Evolutionary conservation across 2,797 vertebrate genomes (phyloP).

Genomic region (Epinephelus awoara): DNA sequence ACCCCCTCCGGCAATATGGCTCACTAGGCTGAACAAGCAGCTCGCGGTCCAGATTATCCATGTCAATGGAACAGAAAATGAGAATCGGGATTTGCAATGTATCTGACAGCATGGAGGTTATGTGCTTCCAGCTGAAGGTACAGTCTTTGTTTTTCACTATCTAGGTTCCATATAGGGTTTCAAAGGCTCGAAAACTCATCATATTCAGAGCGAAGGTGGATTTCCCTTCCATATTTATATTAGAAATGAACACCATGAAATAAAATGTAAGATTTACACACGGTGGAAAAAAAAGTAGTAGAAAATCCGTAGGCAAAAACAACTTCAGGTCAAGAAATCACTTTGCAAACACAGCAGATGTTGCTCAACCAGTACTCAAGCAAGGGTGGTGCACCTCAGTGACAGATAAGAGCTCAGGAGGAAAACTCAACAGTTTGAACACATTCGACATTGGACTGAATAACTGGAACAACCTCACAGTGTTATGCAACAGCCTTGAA

Average conservation of each 20-base stretch:
- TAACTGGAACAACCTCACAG: neutral
- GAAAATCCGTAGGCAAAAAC: slow-evolving; percentile 11
- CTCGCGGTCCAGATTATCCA: slow-evolving; percentile 67
- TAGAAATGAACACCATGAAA: neutral
- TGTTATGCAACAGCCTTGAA: neutral
- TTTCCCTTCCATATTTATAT: neutral
- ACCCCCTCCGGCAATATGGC: slow-evolving; percentile 51
- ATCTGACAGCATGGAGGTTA: slow-evolving; percentile 50
- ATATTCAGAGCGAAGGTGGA: neutral
- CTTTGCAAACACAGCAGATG: slow-evolving; percentile 51
- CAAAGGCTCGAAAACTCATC: neutral
- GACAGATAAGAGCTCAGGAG: slow-evolving; percentile 38
- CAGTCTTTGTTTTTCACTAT: neutral
- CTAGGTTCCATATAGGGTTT: neutral
- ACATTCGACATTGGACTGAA: neutral
- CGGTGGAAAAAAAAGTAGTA: neutral
- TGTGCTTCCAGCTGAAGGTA: slow-evolving; percentile 9
- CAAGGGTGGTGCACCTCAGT: slow-evolving; percentile 23
- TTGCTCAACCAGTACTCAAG: slow-evolving; percentile 43
- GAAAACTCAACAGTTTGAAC: slow-evolving; percentile 2
- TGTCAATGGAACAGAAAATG: slow-evolving; percentile 70
- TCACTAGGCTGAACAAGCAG: slow-evolving; percentile 70
- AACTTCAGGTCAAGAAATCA: slow-evolving; percentile 38
- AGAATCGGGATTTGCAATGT: slow-evolving; percentile 61
- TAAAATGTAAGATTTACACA: neutral